phyloP scores from a whole-genome alignment of 35 echinoderm and acorn worm genomes.

The Nesometra sesokonis region DNA sequence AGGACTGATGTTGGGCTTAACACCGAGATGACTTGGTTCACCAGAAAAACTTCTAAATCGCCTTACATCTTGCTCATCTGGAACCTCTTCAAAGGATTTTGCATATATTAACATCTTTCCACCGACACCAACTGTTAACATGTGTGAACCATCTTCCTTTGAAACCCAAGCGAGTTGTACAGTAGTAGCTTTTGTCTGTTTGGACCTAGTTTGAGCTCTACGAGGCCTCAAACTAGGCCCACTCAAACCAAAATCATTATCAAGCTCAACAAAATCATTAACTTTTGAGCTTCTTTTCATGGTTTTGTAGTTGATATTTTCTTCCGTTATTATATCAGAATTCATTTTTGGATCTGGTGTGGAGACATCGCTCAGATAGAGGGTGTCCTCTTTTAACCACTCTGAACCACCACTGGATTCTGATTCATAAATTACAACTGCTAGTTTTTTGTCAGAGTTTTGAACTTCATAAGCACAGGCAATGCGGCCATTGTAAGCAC shows the following conservation, averaged over 20 bases:
- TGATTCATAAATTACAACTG: slow-evolving; percentile 74
- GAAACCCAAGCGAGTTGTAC: slow-evolving; percentile 89
- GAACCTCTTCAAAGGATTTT: slow-evolving; percentile 24
- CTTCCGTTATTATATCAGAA: slow-evolving; percentile 31
- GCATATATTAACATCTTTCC: slow-evolving; percentile 69
- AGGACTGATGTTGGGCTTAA: background rate
- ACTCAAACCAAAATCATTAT: background rate
- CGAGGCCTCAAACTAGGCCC: slow-evolving; percentile 12
- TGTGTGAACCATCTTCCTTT: slow-evolving; percentile 93
- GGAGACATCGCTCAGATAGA: slow-evolving; percentile 38
- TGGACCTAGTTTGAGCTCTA: slow-evolving; percentile 13
- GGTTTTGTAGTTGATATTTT: slow-evolving; percentile 65
- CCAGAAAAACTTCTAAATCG: slow-evolving; percentile 10
- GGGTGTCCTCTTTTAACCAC: slow-evolving; percentile 83
- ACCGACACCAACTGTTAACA: slow-evolving; percentile 78
- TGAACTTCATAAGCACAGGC: slow-evolving; percentile 56
- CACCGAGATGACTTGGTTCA: background rate
- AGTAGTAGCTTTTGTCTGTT: slow-evolving; percentile 22
- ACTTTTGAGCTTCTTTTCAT: slow-evolving; percentile 98
- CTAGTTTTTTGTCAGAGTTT: slow-evolving; percentile 22
- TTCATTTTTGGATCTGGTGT: slow-evolving; percentile 14
- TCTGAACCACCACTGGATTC: slow-evolving; percentile 94
- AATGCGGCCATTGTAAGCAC: slow-evolving; percentile 90
- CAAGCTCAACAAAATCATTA: slow-evolving; percentile 63
- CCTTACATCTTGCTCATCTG: slow-evolving; percentile 32